Base-by-base conservation (phyloP, 64 coral and sea anemone species). In the Porites lutea region DNA sequence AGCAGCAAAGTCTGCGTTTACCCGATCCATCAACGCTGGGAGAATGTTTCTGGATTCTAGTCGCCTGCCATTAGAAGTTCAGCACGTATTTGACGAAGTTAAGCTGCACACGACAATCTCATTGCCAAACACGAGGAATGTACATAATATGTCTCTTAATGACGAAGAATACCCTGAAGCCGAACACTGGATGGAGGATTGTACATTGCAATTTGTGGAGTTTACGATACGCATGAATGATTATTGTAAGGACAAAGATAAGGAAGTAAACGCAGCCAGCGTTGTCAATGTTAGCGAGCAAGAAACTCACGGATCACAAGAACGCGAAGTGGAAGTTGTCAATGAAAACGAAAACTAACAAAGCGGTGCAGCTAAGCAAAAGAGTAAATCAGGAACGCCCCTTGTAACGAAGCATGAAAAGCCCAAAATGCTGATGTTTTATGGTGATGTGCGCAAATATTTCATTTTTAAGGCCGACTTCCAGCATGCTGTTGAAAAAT, bases 381-480 rank as follows among this genome's bases (percentile, higher is more conserved):
- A 37, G 27, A 37, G 1, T 37, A 37, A 37, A 37, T 37, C 27
- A 37, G 0, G 27, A 37, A 37, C 27, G 43, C 82, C 90, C 9
- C 64, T 84, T 77, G 18, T 75, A 46, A 64, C 87, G 61, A 95
- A 88, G 27, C 93, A 90, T 37, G 93, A 95, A 59, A 95, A 74
- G 73, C 93, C 93, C 59, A 94, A 94, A 59, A 48, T 90, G 55
- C 87, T 79, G 76, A 60, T 63, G 13, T 95, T 95, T 53, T 23
- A 88, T 90, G 93, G 88, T 62, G 93, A 95, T 79, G 82, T 95
- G 23, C 50, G 83, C 3, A 79, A 95, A 72, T 95, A 95, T 53
- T 95, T 95, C 53, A 95, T 95, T 23, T 95, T 95, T 22, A 91
- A 91, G 37, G 79, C 69, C 59, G 90, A 92, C 50, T 92, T 92